Base-by-base conservation (phyloP, 2,797 vertebrate species). In the Clarias platycephalus region DNA sequence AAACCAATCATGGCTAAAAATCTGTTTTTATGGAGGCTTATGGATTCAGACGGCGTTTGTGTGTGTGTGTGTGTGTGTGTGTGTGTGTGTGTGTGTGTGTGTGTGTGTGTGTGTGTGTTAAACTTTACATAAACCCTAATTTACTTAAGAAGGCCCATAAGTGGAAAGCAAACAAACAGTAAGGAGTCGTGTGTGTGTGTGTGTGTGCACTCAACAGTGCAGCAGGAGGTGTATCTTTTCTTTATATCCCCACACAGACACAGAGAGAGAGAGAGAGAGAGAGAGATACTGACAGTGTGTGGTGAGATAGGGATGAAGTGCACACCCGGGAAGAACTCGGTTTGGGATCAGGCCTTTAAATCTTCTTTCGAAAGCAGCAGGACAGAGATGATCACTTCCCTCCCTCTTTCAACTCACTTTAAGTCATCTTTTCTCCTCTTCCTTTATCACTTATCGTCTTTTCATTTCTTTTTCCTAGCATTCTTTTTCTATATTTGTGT, bases 251-350 rank as follows among this genome's bases (percentile, higher is more conserved):
- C 70, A 72, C 24, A 72, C 20, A 60, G 22, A 58, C 13, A 58
- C 13, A 57, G n/a, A 60, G 18, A 67, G 64, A 34, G 66, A 68
- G 67, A 40, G 20, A 44, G 37, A 49, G 70, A 26, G 24, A 71
- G 44, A 26, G 24, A 53, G 40, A 9, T n/a, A 15, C 26, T 75
- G 71, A 9, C 6, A 26, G 26, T 75, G 72, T 75, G n/a, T 31
- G 55, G 49, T 75, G 49, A 75, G 71, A 75, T 55, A 53, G 71
- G 49, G 49, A 75, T 75, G 71, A 55, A 75, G 72, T 76, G 26
- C 20, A 3, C 53, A 76, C 53, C 34, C 58, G 49, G 72, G 49
- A 75, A 55, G n/a, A 7, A 0, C 28, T 34, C 4, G 0, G 16
- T 58, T 58, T 76, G 9, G 74, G 37, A 58, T 76, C 74, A 76